phyloP scores from a whole-genome alignment of 2,888 invertebrate species.

The Lasioglossum vierecki region DNA sequence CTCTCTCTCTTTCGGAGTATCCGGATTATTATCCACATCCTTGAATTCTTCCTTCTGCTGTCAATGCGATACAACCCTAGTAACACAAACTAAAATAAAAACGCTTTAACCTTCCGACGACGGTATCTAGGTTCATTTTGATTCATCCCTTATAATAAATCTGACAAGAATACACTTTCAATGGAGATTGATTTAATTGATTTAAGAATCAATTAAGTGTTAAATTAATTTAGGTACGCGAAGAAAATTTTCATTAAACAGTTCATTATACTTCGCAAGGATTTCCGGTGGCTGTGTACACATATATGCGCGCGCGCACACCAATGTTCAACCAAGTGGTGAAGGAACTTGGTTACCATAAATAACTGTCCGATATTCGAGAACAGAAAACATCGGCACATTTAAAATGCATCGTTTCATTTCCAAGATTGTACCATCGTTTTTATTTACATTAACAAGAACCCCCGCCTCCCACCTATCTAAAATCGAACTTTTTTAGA shows the following conservation, averaged over 20 bases:
- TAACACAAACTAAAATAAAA: too few relatives aligned
- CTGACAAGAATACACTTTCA: too few relatives aligned
- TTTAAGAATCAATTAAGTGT: neutral
- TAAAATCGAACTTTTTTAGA: neutral
- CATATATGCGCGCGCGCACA: neutral
- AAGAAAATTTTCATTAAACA: constrained; percentile 19
- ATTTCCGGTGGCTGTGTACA: constrained; percentile 35
- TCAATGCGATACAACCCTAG: neutral
- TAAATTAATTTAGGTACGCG: neutral
- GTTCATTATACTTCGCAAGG: constrained; percentile 41
- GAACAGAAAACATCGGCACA: constrained; percentile 49
- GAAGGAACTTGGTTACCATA: constrained; percentile 67
- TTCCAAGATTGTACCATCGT: neutral
- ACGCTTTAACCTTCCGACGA: too few relatives aligned
- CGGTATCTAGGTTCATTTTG: too few relatives aligned
- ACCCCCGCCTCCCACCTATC: neutral
- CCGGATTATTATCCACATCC: neutral
- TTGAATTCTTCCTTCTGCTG: neutral
- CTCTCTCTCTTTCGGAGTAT: too few relatives aligned
- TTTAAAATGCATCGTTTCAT: constrained; percentile 31
- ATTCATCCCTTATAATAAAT: too few relatives aligned
- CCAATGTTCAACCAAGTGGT: constrained; percentile 53
- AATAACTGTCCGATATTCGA: constrained; percentile 73
- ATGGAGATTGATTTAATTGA: too few relatives aligned
- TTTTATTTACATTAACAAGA: neutral